Base-by-base conservation (phyloP, 2,797 vertebrate genomes). In the Adelosebastes latens region DNA sequence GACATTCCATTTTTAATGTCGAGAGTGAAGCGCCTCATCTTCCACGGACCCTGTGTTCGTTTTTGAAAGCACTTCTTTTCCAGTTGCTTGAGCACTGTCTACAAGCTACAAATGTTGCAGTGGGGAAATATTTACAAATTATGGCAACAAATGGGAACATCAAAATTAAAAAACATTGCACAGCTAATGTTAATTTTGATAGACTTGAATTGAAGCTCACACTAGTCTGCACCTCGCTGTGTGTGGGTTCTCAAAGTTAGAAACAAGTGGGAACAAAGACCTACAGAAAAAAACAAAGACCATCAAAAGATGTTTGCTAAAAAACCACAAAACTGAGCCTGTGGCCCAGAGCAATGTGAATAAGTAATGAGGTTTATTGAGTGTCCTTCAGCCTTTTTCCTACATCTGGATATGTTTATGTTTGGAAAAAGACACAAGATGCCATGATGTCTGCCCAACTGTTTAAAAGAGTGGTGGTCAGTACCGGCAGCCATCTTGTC, bases 1-100 rank as follows among this genome's bases (percentile, higher is more conserved):
- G 59, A 77, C 46, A 61, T 75, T 79, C 53, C 11, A 70, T 82
- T 65, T 76, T 72, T 80, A 75, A 83, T 88, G 71, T 59, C 61
- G 72, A 71, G 59, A 58, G 59, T 20, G 11, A 3, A 11, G 61
- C n/a, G 55, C 49, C 16, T 85, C 82, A 66, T 84, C 74, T 49
- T 72, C 22, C 14, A 22, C 27, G 14, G 81, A 52, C 60, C 65
- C 39, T n/a, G 2, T 52, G 24, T 64, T 81, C 63, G 63, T 75
- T 88, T 84, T 80, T 85, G 29, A 68, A 86, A 82, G 56, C 42
- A 4, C 29, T 42, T 73, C 60, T 76, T 74, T 42, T 77, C 14
- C 64, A 81, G 55, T 60, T 67, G 55, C 55, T 73, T 25, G 2
- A 75, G 67, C 58, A 10, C 22, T 3, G 39, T 12, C 39, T 72